Evolutionary conservation across 2,888 invertebrate genomes (phyloP), one percentile per base, ranked within the genome.

Genomic region (Stenolophus ochropezus): DNA sequence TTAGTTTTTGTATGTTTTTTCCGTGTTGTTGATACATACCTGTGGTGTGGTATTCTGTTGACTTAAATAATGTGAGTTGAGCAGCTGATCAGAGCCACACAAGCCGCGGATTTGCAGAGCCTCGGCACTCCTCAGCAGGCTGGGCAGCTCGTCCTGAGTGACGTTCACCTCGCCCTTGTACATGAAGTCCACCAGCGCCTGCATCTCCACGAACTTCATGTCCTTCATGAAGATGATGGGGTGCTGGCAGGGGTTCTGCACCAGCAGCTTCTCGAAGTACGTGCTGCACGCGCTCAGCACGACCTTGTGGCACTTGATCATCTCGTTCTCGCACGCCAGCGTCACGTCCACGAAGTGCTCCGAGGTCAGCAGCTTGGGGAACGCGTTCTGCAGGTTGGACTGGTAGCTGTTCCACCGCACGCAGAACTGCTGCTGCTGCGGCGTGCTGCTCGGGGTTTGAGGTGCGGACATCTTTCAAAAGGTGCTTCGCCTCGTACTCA

Each of bases 311-410:
- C 97, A 97, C 85, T 96, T 94, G 84, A 96, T 90, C 88, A 96
- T 95, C 47, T 94, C 93, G 0, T 96, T 96, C 88, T 97, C 97
- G 87, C 96, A 96, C 1, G 96, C 96, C 75, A 97, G 89, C 0
- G 97, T 97, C 71, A 96, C 96, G 89, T 97, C 97, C 0, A 96
- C 96, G 87, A 97, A 96, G 87, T 94, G 94, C 87, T 95, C 95
- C n/a, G 93, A 93, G 20, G 93, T 93, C 5, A 95, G 91, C 14
- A 95, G 90, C 8, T 94, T 94, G 0, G 95, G 94, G 87, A 95
- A 95, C 83, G 94, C 94, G 84, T 93, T 93, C 86, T 93, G 95
- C 89, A 96, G 91, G 87, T 95, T 95, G 51, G 94, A 93, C 87
- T 95, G 95, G 88, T 95, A 95, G 85, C 94, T 95, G 88, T 95